Base-by-base conservation (phyloP, 64 coral and sea anemone species). In the Porites australiensis region DNA sequence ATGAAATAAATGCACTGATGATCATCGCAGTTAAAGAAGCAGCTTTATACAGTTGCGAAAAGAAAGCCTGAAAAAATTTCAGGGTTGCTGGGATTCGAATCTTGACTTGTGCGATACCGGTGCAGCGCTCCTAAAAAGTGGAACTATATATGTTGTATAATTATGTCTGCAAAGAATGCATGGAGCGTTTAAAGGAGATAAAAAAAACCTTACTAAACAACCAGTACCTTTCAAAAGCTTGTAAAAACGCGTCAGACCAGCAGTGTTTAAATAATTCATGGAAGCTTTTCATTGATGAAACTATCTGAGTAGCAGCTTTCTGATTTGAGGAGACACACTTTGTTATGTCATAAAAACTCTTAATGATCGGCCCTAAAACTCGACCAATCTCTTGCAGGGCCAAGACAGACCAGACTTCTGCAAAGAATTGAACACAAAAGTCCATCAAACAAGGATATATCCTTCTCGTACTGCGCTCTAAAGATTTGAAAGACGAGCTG, bases 321-420 rank as follows among this genome's bases (percentile, higher is more conserved):
- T 94, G 82, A 73, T 82, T 97, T 23, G 88, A 71, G 64, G 95
- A 97, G 4, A 97, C 95, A 83, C 92, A 97, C 44, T 94, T 89
- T 92, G 94, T 94, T 1, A 97, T 12, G 5, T 88, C 48, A 63
- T 94, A 92, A 77, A 94, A 97, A 63, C 54, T 77, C 53, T 91
- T 82, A 9, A 97, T 77, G 49, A 94, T 79, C 47, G 89, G 67
- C 20, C 87, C 82, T 79, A 97, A 83, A 19, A 97, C 95, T 43
- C 70, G 65, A 13, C 95, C 95, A 85, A 90, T 89, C 20, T 97
- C 92, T 76, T 94, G 88, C 4, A 70, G 60, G 64, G 86, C 57
- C 43, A 97, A 50, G 6, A 79, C 22, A 14, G 92, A 83, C 95
- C 95, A 97, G 23, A 81, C 81, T 44, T 94, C 95, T 97, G 64